Evolutionary conservation across 2,888 invertebrate genomes (phyloP).

Genomic region (Oscheius sp.): DNA sequence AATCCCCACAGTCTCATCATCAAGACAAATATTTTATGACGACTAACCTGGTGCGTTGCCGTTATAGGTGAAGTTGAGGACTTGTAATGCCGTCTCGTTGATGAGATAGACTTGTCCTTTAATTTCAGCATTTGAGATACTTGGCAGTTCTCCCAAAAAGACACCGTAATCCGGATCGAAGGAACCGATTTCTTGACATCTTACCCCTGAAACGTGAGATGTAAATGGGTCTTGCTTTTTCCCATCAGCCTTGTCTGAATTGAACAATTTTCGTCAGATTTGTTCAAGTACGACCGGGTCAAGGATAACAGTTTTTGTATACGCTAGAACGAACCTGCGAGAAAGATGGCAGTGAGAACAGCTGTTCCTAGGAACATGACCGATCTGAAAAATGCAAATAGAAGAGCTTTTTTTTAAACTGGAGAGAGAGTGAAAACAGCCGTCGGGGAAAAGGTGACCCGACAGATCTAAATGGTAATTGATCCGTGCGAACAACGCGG

Average conservation of each 20-base stretch:
- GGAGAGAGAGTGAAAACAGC: neutral
- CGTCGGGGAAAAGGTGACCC: slow-evolving; percentile 2
- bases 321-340: slow-evolving; percentile 9
- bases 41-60: slow-evolving; percentile 60
- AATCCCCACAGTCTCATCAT: neutral
- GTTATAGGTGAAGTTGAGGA: slow-evolving; percentile 69
- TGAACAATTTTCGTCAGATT: slow-evolving; percentile 14
- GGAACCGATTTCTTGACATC: slow-evolving; percentile 37
- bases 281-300: slow-evolving; percentile 20
- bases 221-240: neutral
- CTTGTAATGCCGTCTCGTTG: slow-evolving; percentile 67
- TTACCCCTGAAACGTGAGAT: neutral
- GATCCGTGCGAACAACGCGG: slow-evolving; percentile 25
- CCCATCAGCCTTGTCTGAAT: no score
- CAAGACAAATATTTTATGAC: neutral
- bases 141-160: slow-evolving; percentile 57
- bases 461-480: slow-evolving; percentile 25
- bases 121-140: slow-evolving; percentile 40
- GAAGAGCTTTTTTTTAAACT: no score
- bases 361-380: slow-evolving; percentile 25
- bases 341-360: slow-evolving; percentile 3
- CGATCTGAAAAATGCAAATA: slow-evolving; percentile 14
- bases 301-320: slow-evolving; percentile 21
- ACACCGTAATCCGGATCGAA: slow-evolving; percentile 61
- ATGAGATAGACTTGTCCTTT: slow-evolving; percentile 62